Base-by-base conservation (phyloP, 2,113 vertebrate genomes). In the Pachyramphus minor region DNA sequence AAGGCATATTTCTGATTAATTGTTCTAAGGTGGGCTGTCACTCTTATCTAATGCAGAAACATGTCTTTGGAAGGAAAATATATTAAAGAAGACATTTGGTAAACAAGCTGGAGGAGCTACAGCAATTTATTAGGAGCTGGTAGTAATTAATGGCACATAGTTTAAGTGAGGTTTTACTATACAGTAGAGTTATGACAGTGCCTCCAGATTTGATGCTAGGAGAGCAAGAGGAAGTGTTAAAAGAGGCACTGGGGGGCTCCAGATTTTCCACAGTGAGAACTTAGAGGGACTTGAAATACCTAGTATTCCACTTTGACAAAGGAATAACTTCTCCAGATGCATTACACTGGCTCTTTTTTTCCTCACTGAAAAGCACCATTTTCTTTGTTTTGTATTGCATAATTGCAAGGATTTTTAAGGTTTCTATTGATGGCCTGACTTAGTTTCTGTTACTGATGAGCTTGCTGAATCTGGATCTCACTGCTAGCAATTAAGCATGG, bases 181-280 rank as follows among this genome's bases (percentile, higher is more conserved):
- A 37, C 42, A 41, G 17, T 5, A 27, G 24, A 47, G 8, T 47
- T 63, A 18, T 39, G 33, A 42, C 8, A 62, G 2, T 20, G 4
- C 23, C 25, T 71, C 20, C 19, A 11, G 6, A 39, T 80, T 45
- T 69, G 8, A 45, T 31, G 45, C 3, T 14, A 84, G 33, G 35
- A 58, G 69, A 10, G 7, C 35, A 37, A 0, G 0, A 71, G 10
- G 7, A 75, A 5, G 5, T 37, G 8, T 27, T 41, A 4, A 37
- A 84, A 90, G 49, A 76, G 8, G 28, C 21, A n/a, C 16, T 24
- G 5, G 14, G 9, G 77, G 3, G 23, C 8, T 69, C 23, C 50
- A 23, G 18, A 27, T 62, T 66, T 84, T 62, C n/a, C 20, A 37
- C 28, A 89, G 9, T 8, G 64, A 68, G 24, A 80, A 66, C 14